These are phyloP conservation scores for Drosophila pectinifera DNA, from an alignment of 1,140 invertebrate species.

Conservation along the genomic window DNA sequence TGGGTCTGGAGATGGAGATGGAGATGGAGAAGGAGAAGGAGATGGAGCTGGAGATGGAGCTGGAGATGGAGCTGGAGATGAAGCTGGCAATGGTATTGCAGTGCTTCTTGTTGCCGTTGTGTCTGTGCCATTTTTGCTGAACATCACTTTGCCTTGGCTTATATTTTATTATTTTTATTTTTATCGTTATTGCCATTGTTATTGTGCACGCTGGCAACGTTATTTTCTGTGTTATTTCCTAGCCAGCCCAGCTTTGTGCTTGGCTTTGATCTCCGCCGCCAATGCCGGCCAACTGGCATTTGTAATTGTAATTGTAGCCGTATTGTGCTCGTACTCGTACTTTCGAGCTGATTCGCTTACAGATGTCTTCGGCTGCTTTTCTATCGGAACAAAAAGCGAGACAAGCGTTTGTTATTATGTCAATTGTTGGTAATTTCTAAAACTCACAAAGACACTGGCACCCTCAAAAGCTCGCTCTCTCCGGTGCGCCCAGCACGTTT, in stretches of 20 bases:
- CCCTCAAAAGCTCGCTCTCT: constrained; percentile 14
- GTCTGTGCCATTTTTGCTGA: constrained; percentile 58
- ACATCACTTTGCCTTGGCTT: constrained; percentile 60
- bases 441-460: constrained; percentile 11
- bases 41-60: neutral
- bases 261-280: constrained; percentile 73
- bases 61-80: neutral
- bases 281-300: constrained; percentile 47
- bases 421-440: constrained; percentile 70
- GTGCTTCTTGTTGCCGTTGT: constrained; percentile 36
- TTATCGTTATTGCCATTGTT: constrained; percentile 65
- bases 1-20: neutral
- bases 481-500: neutral
- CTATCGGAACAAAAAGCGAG: constrained; percentile 43
- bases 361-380: constrained; percentile 41
- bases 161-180: constrained; percentile 79
- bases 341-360: no score
- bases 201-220: constrained; percentile 53
- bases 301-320: constrained; percentile 68
- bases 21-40: neutral
- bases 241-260: constrained; percentile 45
- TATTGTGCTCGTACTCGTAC: constrained; percentile 32
- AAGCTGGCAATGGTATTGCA: neutral
- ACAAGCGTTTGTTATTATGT: constrained; percentile 62
- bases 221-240: constrained; percentile 72